Percentiles rank a stretch among this genome's conserved stretches.
phyloP scores from a whole-genome alignment of 2,888 invertebrate genomes.

The Dromius quadrimaculatus region DNA sequence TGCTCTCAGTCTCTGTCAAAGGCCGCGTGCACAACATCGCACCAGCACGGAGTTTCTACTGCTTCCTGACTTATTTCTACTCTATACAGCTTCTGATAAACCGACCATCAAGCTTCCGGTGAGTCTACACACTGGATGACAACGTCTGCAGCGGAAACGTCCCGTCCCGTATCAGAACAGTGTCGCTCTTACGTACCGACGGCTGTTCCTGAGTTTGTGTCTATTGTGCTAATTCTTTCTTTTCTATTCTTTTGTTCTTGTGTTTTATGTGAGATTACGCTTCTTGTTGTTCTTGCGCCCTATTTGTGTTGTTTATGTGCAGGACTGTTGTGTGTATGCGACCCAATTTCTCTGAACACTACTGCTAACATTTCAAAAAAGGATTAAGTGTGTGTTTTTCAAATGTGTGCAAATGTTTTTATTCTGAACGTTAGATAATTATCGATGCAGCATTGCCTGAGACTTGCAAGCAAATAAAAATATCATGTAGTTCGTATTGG shows the following conservation, averaged over 20 bases:
- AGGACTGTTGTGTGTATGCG: constrained; percentile 18
- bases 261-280: constrained; percentile 3
- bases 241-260: constrained; percentile 6
- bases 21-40: constrained; percentile 11
- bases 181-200: constrained; percentile 14
- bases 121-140: neutral
- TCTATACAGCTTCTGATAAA: neutral
- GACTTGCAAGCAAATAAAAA: neutral
- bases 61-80: neutral
- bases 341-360: constrained; percentile 23
- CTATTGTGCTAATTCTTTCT: constrained; percentile 1
- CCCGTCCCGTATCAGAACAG: constrained; percentile 21
- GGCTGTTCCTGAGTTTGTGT: constrained; percentile 6
- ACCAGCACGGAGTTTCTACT: neutral
- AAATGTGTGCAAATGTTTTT: neutral
- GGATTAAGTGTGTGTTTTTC: neutral
- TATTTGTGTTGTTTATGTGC: constrained; percentile 16
- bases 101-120: neutral
- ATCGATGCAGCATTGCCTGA: neutral
- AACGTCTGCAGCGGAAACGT: neutral
- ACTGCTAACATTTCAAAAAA: neutral
- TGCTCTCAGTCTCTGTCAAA: constrained; percentile 37
- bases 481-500: neutral
- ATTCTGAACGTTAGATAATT: neutral
- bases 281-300: constrained; percentile 15